Conservation (phyloP, 2,888 invertebrate species). For the Megamerina dolium region DNA sequence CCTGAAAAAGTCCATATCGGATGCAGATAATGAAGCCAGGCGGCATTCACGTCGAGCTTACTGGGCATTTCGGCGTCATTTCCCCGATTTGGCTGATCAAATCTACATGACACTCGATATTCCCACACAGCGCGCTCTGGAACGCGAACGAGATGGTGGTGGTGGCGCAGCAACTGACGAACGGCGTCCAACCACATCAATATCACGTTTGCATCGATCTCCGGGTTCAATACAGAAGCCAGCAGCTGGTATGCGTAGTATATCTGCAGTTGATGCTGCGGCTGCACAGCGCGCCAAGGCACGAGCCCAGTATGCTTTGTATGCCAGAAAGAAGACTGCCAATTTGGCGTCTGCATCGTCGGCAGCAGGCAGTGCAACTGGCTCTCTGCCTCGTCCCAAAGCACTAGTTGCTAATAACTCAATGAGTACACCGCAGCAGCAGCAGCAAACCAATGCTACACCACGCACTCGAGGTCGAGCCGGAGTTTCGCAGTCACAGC, state of each 20-base stretch:
- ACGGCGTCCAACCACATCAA: conserved; percentile 25
- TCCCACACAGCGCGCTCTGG: conserved; percentile 58
- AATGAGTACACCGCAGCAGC: conserved; percentile 48
- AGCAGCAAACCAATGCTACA: conserved; percentile 30
- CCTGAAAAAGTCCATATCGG: conserved; percentile 78
- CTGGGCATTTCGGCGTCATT: conserved; percentile 82
- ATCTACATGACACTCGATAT: conserved; percentile 78
- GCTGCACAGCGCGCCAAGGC: conserved; percentile 84
- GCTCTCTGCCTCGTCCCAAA: conserved; percentile 35
- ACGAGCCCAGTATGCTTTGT: conserved; percentile 73
- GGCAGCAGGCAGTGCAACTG: conserved; percentile 21
- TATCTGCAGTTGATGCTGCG: conserved; percentile 89
- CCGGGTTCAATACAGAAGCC: conserved; percentile 35
- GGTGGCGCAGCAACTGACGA: conserved; percentile 34
- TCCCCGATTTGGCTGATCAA: conserved; percentile 82
- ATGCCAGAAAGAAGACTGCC: conserved; percentile 62
- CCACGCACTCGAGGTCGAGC: conserved; percentile 55
- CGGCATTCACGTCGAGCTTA: conserved; percentile 70
- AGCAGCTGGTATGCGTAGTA: conserved; percentile 64
- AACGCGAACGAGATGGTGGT: conserved; percentile 51
- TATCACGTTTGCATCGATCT: conserved; percentile 35
- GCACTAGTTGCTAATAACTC: conserved; percentile 54
- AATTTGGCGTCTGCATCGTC: conserved; percentile 12
- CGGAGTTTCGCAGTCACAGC: conserved; percentile 89
- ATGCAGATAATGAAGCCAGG: conserved; percentile 89